Percentiles rank a stretch among this genome's conserved stretches.
These are phyloP conservation scores for Gephyroberyx darwinii DNA, from an alignment of 2,797 vertebrate species.

Conservation along the genomic window DNA sequence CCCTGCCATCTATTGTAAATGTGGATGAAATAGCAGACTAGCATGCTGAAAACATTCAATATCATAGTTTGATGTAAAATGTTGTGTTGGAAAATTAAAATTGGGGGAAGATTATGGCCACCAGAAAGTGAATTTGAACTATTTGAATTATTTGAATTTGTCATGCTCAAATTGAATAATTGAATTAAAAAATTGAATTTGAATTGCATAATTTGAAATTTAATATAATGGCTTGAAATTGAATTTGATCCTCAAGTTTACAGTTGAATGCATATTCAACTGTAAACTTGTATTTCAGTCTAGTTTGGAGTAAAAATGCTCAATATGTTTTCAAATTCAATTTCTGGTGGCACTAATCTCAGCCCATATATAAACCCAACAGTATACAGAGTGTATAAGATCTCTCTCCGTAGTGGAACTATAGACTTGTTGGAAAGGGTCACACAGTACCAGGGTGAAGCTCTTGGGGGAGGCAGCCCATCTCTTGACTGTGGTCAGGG, in stretches of 20 bases:
- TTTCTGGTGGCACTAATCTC: too few species aligned
- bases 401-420: conserved; percentile 10
- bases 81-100: conserved; percentile 39
- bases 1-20: conserved; percentile 54
- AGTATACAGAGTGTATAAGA: conserved; percentile 7
- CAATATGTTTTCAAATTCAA: too few species aligned
- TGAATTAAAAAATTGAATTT: too few species aligned
- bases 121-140: too few species aligned
- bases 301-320: too few species aligned
- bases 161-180: too few species aligned
- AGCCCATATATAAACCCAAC: conserved; percentile 10
- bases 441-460: conserved; percentile 92
- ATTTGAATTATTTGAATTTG: too few species aligned
- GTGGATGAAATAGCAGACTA: conserved; percentile 41
- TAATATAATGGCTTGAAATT: too few species aligned
- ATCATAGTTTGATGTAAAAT: conserved; percentile 33
- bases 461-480: conserved; percentile 99
- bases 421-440: conserved; percentile 19
- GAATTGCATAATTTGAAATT: too few species aligned
- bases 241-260: too few species aligned
- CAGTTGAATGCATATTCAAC: too few species aligned
- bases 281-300: too few species aligned
- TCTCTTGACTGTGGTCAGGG: conserved; percentile 96
- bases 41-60: conserved; percentile 47
- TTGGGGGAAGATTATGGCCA: not conserved